A percentile compares a stretch with the other conserved stretches of the same genome.
Conservation (phyloP, 2,797 vertebrate genomes). For the Diplodus puntazzo region DNA sequence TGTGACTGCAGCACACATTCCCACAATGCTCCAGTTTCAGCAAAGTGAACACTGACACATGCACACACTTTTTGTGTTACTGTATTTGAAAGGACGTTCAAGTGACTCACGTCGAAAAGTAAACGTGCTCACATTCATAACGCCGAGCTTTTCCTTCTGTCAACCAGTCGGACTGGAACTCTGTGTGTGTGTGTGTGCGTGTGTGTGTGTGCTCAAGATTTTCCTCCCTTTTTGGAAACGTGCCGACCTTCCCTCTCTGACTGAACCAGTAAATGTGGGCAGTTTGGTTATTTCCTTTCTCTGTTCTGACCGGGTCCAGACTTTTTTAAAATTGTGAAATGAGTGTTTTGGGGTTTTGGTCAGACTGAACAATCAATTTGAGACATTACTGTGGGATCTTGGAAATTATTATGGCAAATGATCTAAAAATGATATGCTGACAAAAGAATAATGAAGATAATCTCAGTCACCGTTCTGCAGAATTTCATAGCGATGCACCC, state of each 20-base stretch:
- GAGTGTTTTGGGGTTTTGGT: too few relatives aligned
- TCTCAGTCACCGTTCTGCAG: too few relatives aligned
- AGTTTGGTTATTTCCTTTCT: neutral
- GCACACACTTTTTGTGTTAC: neutral
- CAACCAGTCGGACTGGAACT: neutral
- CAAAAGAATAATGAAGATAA: too few relatives aligned
- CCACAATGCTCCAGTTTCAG: conserved; percentile 7
- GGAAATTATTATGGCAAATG: too few relatives aligned
- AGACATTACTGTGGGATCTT: too few relatives aligned
- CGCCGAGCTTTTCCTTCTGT: neutral
- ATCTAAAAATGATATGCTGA: too few relatives aligned
- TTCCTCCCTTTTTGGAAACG: neutral
- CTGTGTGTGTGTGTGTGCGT: neutral
- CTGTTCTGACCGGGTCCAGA: too few relatives aligned
- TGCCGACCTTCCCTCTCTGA: neutral
- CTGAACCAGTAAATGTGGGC: neutral
- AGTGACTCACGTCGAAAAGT: neutral
- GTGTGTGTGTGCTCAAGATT: neutral
- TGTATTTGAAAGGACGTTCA: neutral
- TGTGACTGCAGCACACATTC: neutral
- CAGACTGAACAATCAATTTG: too few relatives aligned
- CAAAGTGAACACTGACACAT: neutral
- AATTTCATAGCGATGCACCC: too few relatives aligned
- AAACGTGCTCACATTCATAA: neutral
- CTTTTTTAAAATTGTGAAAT: too few relatives aligned